These are phyloP conservation scores for Eulacestoma nigropectus DNA, from an alignment of 2,113 vertebrate genomes.

Conservation along the genomic window DNA sequence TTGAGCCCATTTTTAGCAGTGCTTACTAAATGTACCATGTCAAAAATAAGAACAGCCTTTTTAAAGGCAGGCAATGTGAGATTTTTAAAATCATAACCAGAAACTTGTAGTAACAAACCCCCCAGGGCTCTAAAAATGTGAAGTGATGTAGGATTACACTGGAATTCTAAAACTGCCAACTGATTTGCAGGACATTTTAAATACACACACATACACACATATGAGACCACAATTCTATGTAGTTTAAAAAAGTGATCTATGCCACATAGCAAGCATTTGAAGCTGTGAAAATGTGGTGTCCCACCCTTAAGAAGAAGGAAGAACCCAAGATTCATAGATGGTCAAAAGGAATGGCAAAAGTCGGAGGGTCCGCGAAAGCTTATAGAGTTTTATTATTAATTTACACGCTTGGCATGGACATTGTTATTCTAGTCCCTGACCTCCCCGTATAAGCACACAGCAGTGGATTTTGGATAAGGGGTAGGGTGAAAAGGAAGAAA, in stretches of 20 bases:
- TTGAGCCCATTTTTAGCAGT: not conserved
- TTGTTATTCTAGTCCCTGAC: not conserved
- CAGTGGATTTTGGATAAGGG: not conserved
- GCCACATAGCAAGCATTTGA: not conserved
- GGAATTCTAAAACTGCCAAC: not conserved
- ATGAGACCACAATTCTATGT: not conserved
- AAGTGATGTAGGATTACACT: not conserved
- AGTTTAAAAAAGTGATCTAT: not conserved
- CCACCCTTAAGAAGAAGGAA: not conserved
- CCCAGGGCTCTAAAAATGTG: not conserved
- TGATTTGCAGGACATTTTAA: not conserved
- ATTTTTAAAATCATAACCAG: not conserved
- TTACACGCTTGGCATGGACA: not conserved
- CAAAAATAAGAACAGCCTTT: not conserved
- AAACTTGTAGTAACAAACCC: not conserved
- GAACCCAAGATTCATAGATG: not conserved
- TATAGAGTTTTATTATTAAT: not conserved
- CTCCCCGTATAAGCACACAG: not conserved
- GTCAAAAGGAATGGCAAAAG: not conserved
- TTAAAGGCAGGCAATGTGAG: not conserved
- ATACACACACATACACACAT: fast-evolving
- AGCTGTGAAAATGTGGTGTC: not conserved
- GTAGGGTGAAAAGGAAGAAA: not conserved
- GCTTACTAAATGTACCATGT: not conserved
- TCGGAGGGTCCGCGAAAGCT: not conserved